These are phyloP conservation scores for Malachius bipustulatus DNA, from an alignment of 2,888 invertebrate species.

Conservation along the genomic window DNA sequence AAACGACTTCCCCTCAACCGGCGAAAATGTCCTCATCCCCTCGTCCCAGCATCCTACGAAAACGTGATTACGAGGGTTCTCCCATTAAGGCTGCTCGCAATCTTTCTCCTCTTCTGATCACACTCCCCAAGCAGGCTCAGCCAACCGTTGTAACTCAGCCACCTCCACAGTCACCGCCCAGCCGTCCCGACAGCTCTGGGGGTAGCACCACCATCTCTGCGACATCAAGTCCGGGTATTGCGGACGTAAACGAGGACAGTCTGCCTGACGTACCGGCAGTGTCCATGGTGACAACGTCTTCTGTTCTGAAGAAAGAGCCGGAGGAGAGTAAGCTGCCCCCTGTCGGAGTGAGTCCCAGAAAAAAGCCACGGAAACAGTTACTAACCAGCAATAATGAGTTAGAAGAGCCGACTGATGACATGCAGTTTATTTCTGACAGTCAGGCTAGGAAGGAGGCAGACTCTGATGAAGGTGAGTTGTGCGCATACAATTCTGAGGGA, in stretches of 20 bases:
- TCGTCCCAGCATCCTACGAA: constrained; percentile 74
- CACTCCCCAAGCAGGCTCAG: constrained; percentile 22
- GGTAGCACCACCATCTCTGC: constrained; percentile 84
- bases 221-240: constrained; percentile 66
- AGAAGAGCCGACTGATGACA: constrained; percentile 44
- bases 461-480: constrained; percentile 31
- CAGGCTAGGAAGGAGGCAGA: constrained; percentile 32
- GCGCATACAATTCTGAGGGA: no score
- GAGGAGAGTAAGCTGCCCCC: constrained; percentile 41
- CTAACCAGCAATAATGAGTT: constrained; percentile 48
- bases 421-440: constrained; percentile 49
- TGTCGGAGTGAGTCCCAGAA: constrained; percentile 63
- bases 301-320: constrained; percentile 30
- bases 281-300: no score
- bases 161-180: constrained; percentile 33
- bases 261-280: constrained; percentile 28
- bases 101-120: constrained; percentile 38
- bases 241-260: constrained; percentile 44
- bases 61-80: constrained; percentile 70
- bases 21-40: constrained; percentile 43
- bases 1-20: no score
- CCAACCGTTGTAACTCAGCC: constrained; percentile 18
- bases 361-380: constrained; percentile 84
- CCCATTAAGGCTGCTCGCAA: constrained; percentile 55
- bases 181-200: constrained; percentile 35